A percentile compares a stretch with the other conserved stretches of the same genome.
phyloP scores from a whole-genome alignment of 1,140 invertebrate species.

The Ceratoteleas bidentatus region DNA sequence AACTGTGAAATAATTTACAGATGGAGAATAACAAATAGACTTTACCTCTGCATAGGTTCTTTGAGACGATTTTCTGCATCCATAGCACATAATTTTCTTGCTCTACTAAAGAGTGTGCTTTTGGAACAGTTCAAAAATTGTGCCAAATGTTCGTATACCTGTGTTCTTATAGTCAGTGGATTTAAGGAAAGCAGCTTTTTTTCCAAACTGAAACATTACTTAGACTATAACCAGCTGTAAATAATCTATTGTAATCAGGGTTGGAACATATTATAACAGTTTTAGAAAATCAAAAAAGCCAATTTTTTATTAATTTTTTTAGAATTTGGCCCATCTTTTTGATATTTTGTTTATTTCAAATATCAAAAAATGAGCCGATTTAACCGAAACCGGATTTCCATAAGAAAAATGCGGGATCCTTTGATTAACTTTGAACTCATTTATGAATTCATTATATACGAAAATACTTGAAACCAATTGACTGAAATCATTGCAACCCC shows the following conservation, averaged over 20 bases:
- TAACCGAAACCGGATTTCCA: too few relatives aligned
- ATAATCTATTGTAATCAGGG: too few relatives aligned
- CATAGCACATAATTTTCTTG: conserved; percentile 84
- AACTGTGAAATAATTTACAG: neutral
- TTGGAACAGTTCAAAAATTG: conserved; percentile 86
- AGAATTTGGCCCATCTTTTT: too few relatives aligned
- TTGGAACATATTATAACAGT: too few relatives aligned
- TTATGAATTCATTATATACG: too few relatives aligned
- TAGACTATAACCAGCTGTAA: neutral
- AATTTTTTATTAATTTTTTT: too few relatives aligned
- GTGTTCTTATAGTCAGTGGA: conserved; percentile 78
- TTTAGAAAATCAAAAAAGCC: too few relatives aligned
- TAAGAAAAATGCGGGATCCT: too few relatives aligned
- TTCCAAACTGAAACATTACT: conserved; percentile 83
- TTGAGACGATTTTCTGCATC: conserved; percentile 83
- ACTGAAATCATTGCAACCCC: too few relatives aligned
- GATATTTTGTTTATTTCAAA: too few relatives aligned
- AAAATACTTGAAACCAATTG: neutral
- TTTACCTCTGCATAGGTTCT: conserved; percentile 79
- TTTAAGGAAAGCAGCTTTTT: conserved; percentile 80
- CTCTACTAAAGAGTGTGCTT: conserved; percentile 85
- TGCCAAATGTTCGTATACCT: conserved; percentile 85
- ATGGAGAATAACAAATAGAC: neutral
- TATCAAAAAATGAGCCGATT: too few relatives aligned
- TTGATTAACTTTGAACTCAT: too few relatives aligned